phyloP scores from a whole-genome alignment of 37 sponge, comb jelly and placozoan species.

The Beroe ovata region DNA sequence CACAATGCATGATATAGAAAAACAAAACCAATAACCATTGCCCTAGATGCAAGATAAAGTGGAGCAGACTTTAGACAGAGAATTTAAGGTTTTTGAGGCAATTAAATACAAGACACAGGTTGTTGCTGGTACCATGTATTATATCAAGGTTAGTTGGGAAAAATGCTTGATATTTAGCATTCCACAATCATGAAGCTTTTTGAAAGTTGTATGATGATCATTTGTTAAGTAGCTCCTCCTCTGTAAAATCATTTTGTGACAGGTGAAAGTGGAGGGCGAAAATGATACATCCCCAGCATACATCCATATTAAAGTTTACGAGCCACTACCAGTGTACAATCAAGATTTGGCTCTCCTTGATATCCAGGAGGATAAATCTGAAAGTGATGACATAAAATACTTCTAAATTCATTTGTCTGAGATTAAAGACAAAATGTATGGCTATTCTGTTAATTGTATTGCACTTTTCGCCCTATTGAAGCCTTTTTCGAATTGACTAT shows the following conservation, averaged over 20 bases:
- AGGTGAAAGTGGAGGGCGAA: background rate
- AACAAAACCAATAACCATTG: no score
- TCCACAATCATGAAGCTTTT: no score
- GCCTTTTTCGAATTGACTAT: no score
- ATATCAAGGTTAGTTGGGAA: background rate
- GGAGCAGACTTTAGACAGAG: background rate
- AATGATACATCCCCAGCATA: background rate
- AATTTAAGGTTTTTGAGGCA: background rate
- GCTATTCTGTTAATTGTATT: no score
- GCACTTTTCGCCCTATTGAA: no score
- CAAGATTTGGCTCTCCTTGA: background rate
- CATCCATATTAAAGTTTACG: background rate
- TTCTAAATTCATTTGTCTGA: no score
- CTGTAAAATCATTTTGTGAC: background rate
- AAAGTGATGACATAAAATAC: background rate
- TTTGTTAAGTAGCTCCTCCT: no score
- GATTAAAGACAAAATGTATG: no score
- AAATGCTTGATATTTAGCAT: no score
- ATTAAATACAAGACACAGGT: background rate
- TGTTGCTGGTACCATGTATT: background rate
- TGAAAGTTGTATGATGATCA: no score
- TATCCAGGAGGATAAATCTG: background rate
- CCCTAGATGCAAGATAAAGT: background rate
- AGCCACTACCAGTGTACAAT: background rate
- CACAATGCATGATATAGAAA: no score